Evolutionary conservation across 2,113 vertebrate species (phyloP).

Genomic region (Pungitius pungitius): DNA sequence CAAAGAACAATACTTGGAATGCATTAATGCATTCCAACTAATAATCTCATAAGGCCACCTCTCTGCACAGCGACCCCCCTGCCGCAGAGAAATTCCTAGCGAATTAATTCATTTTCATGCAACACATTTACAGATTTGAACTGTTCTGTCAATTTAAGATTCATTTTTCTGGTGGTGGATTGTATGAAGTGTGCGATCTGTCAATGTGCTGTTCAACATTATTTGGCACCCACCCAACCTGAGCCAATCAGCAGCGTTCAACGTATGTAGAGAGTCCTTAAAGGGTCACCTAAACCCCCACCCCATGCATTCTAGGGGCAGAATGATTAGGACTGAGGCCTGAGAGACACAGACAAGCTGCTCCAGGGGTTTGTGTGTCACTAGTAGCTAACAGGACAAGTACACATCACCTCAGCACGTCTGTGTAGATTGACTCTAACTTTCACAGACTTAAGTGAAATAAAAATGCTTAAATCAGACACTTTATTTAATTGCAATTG

Average conservation of each 20-base stretch:
- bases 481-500: neutral
- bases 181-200: neutral
- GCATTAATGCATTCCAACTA: no score
- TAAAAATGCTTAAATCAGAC: constrained; percentile 3
- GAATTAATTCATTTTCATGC: neutral
- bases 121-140: neutral
- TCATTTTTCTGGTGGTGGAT: neutral
- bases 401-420: neutral
- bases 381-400: neutral
- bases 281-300: no score
- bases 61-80: neutral
- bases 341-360: neutral
- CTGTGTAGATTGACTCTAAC: neutral
- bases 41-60: no score
- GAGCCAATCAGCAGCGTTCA: neutral
- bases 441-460: constrained; percentile 6
- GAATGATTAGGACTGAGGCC: neutral
- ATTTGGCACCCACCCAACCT: neutral
- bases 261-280: neutral
- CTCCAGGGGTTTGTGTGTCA: neutral
- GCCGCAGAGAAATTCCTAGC: no score
- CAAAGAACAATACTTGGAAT: no score
- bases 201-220: neutral
- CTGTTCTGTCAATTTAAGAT: neutral
- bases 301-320: neutral